phyloP scores from a whole-genome alignment of 2,113 vertebrate genomes.

The Naja naja region DNA sequence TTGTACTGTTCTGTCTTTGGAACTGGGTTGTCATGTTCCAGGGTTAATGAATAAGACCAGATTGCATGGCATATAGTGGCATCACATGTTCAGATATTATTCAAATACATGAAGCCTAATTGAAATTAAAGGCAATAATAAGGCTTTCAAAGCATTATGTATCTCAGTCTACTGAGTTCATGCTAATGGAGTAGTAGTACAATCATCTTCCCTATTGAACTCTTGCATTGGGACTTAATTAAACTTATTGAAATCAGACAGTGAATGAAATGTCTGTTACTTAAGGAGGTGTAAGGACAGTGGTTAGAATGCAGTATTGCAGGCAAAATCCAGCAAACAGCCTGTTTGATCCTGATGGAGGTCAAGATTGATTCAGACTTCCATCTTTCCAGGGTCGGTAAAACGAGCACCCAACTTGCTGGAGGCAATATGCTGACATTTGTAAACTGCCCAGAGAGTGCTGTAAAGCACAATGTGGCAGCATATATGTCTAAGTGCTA shows the following conservation, averaged over 20 bases:
- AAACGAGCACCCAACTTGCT: background rate
- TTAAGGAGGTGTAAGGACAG: background rate
- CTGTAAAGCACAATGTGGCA: background rate
- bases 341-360: background rate
- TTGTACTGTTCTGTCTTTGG: constrained; percentile 31
- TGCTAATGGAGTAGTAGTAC: background rate
- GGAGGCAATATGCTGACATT: background rate
- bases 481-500: background rate
- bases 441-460: background rate
- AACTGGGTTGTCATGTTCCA: background rate
- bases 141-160: background rate
- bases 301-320: background rate
- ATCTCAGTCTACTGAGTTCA: background rate
- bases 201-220: background rate
- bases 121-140: background rate
- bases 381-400: background rate
- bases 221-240: background rate
- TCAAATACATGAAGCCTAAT: background rate
- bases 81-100: background rate
- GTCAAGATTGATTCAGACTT: background rate
- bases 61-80: background rate
- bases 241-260: background rate
- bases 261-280: background rate
- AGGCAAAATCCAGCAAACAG: background rate
- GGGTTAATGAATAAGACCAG: background rate